Percentiles rank a stretch among this genome's conserved stretches.
Conservation (phyloP, 1,140 invertebrate genomes). For the Diorhabda elongata region DNA sequence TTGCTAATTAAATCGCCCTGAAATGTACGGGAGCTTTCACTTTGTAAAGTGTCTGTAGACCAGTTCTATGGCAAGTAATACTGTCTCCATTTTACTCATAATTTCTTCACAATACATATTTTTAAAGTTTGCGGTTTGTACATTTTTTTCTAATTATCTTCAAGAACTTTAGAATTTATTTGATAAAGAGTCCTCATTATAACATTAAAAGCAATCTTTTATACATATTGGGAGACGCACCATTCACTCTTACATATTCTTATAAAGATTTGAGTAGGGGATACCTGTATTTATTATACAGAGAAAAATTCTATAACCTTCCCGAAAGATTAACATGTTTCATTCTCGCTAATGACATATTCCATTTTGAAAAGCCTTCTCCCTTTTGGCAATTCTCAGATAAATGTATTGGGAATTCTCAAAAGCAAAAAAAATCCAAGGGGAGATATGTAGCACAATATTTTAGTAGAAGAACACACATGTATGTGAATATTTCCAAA, state of each 20-base stretch:
- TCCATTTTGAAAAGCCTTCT: neutral
- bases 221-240: neutral
- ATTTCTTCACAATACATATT: too few species aligned
- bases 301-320: neutral
- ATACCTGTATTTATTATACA: neutral
- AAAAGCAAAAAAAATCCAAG: neutral
- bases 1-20: too few species aligned
- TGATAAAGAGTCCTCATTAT: too few species aligned
- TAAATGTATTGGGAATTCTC: neutral
- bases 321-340: conserved; percentile 2
- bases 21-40: too few species aligned
- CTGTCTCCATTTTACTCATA: too few species aligned
- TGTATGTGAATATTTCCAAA: neutral
- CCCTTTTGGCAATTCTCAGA: neutral
- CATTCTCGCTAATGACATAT: neutral
- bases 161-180: too few species aligned
- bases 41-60: too few species aligned
- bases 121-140: too few species aligned
- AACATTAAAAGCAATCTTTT: too few species aligned
- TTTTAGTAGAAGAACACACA: neutral
- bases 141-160: too few species aligned
- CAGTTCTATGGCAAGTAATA: too few species aligned
- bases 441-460: conserved; percentile 2
- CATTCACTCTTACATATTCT: neutral
- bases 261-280: neutral